These are phyloP conservation scores for Anagrus nilaparvatae DNA, from an alignment of 1,140 invertebrate genomes.

Conservation along the genomic window DNA sequence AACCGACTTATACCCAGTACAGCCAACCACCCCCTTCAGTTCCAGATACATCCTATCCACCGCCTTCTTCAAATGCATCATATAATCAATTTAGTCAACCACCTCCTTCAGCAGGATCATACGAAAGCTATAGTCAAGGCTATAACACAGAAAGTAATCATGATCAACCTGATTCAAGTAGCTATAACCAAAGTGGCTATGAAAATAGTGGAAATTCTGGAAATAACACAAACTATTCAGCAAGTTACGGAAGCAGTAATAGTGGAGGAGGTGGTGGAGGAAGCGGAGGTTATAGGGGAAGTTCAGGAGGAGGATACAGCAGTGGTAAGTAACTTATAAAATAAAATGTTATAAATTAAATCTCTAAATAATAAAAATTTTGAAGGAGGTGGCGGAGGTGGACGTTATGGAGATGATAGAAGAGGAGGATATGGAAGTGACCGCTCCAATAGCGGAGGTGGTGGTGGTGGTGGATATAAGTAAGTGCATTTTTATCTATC, in stretches of 20 bases:
- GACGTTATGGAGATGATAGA: too few species aligned
- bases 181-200: slow-evolving; percentile 40
- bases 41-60: slow-evolving; percentile 28
- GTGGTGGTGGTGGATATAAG: too few species aligned
- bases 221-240: slow-evolving; percentile 25
- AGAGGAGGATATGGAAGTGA: too few species aligned
- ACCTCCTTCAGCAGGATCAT: slow-evolving; percentile 22
- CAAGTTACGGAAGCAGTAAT: slow-evolving; percentile 21
- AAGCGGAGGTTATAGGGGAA: slow-evolving; percentile 20
- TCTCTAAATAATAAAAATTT: slow-evolving; percentile 8
- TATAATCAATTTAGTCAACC: slow-evolving; percentile 29
- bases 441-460: too few species aligned
- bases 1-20: slow-evolving; percentile 31
- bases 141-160: slow-evolving; percentile 37
- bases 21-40: slow-evolving; percentile 26
- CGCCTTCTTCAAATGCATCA: slow-evolving; percentile 22
- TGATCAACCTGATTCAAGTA: slow-evolving; percentile 28
- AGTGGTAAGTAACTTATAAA: slow-evolving; percentile 18
- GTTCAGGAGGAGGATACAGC: slow-evolving; percentile 28
- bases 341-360: slow-evolving; percentile 4
- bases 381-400: too few species aligned
- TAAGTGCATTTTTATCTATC: too few species aligned
- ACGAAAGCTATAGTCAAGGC: slow-evolving; percentile 12
- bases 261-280: slow-evolving; percentile 24
- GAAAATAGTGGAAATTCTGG: slow-evolving; percentile 39